These are phyloP conservation scores for Tetramorium bicarinatum DNA, from an alignment of 2,888 invertebrate species.

Conservation along the genomic window DNA sequence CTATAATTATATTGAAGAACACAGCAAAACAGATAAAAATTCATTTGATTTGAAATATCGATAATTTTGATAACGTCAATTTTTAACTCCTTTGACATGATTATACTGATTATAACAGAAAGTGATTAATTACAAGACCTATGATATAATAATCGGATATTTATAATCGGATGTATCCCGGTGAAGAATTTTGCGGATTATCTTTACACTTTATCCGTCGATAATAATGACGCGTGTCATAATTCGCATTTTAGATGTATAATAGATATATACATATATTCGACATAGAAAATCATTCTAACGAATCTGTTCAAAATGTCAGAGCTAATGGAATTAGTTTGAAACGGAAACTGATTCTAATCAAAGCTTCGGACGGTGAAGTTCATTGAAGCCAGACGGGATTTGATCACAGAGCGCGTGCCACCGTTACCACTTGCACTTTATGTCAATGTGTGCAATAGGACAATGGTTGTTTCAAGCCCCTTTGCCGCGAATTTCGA, in stretches of 20 bases:
- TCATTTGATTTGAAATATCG: not conserved
- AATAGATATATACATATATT: not conserved
- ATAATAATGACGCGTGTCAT: not conserved
- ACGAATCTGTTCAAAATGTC: conserved; percentile 40
- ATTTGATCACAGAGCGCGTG: conserved; percentile 35
- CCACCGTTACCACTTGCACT: conserved; percentile 36
- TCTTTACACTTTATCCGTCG: not conserved
- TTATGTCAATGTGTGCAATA: conserved; percentile 17
- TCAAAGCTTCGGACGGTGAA: conserved; percentile 22
- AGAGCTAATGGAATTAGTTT: conserved; percentile 37
- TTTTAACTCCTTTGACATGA: not conserved
- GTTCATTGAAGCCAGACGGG: not conserved
- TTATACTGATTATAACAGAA: not conserved
- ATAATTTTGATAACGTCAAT: not conserved
- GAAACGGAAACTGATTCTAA: conserved; percentile 25
- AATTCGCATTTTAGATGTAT: not conserved
- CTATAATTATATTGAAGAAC: not conserved
- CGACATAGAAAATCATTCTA: not conserved
- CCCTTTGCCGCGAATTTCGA: conserved; percentile 28
- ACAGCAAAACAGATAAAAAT: not conserved
- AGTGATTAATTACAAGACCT: not conserved
- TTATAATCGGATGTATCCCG: not conserved
- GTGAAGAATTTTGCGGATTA: not conserved
- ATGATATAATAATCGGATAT: not conserved
- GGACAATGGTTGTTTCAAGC: conserved; percentile 11